Conservation (phyloP, 2,113 vertebrate species). For the Climacteris rufus region DNA sequence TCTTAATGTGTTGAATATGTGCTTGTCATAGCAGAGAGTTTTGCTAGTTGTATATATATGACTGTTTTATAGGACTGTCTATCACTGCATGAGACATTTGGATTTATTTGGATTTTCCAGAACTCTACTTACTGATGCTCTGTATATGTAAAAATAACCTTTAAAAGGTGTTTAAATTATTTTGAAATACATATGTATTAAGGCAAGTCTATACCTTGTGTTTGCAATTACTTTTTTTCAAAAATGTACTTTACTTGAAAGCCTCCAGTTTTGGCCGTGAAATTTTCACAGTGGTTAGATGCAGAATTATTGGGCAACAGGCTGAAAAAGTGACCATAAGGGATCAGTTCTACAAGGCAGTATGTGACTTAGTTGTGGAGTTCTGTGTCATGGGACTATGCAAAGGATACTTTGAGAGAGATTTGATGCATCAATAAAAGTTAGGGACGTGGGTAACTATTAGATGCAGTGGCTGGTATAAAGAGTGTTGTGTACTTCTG, state of each 20-base stretch:
- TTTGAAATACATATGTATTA: neutral
- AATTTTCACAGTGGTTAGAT: neutral
- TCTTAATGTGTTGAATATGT: neutral
- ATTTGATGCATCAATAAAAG: neutral
- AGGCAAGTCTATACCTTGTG: neutral
- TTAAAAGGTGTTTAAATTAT: neutral
- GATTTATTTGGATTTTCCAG: neutral
- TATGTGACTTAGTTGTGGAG: neutral
- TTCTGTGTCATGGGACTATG: neutral
- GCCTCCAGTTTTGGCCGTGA: neutral
- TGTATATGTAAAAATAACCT: neutral
- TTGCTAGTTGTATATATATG: neutral
- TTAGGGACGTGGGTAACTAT: neutral
- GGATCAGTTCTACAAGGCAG: neutral
- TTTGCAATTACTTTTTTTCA: neutral
- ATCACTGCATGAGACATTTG: neutral
- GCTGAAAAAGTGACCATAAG: neutral
- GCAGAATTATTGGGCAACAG: neutral
- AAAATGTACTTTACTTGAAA: neutral
- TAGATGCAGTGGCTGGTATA: neutral
- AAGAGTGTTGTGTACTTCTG: neutral
- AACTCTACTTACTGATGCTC: neutral
- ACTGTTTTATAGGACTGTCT: neutral
- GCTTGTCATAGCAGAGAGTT: neutral
- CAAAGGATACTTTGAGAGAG: neutral